Percentiles rank a stretch among this genome's conserved stretches.
Evolutionary conservation across 2,888 invertebrate species (phyloP).

Genomic region (Ochlodes sylvanus): DNA sequence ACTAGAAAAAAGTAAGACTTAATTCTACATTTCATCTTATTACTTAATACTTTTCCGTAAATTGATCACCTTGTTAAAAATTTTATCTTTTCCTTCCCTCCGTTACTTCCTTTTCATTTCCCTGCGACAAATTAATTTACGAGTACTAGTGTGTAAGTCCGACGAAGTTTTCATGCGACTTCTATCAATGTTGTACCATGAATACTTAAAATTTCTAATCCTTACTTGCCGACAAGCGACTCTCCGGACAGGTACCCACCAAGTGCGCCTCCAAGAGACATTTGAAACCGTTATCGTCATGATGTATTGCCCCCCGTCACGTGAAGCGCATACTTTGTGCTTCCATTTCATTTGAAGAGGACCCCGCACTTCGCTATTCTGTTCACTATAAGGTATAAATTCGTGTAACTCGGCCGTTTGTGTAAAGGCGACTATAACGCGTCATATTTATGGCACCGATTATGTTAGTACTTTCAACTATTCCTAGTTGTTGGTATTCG

Average conservation of each 20-base stretch:
- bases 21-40: too few species aligned
- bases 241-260: slow-evolving; percentile 15
- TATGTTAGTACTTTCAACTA: slow-evolving; percentile 35
- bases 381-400: background rate
- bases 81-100: too few species aligned
- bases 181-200: too few species aligned
- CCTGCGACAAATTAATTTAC: too few species aligned
- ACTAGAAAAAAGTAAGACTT: too few species aligned
- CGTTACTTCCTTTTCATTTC: too few species aligned
- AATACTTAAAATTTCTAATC: background rate
- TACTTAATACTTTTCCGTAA: too few species aligned
- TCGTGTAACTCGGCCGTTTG: background rate
- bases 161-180: too few species aligned
- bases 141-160: too few species aligned
- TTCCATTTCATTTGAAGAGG: slow-evolving; percentile 20
- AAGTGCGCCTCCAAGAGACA: slow-evolving; percentile 27
- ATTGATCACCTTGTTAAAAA: too few species aligned
- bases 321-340: slow-evolving; percentile 36
- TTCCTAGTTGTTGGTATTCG: slow-evolving; percentile 24
- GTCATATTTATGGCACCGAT: slow-evolving; percentile 38
- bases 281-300: slow-evolving; percentile 38
- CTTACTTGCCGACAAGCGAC: background rate
- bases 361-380: background rate
- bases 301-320: slow-evolving; percentile 35
- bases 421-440: background rate